A percentile compares a stretch with the other conserved stretches of the same genome.
Conservation (phyloP, 2,888 invertebrate genomes). For the Mystacides longicornis region DNA sequence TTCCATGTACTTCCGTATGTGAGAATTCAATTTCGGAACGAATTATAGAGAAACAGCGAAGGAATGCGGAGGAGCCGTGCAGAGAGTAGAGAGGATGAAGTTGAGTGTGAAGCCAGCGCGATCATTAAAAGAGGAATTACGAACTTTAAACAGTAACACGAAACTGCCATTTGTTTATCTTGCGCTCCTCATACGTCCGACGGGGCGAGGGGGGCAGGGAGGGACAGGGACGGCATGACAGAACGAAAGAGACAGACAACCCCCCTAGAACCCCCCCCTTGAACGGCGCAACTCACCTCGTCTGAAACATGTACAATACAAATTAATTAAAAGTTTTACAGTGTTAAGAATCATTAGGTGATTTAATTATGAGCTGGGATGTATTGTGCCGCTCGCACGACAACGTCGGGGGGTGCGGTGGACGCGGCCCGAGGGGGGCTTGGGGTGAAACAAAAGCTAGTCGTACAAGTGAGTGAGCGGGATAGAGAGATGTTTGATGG, state of each 20-base stretch:
- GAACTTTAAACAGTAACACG: slow-evolving; percentile 27
- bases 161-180: slow-evolving; percentile 27
- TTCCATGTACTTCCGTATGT: too few species aligned
- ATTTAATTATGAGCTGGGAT: slow-evolving; percentile 27
- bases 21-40: slow-evolving; percentile 15
- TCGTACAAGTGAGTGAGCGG: too few species aligned
- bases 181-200: slow-evolving; percentile 33
- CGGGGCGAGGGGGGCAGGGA: slow-evolving; percentile 30
- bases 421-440: background rate
- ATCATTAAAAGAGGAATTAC: slow-evolving; percentile 27
- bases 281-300: slow-evolving; percentile 36
- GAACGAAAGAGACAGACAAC: background rate
- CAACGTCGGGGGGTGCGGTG: background rate
- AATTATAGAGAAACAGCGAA: slow-evolving; percentile 20
- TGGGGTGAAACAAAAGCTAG: slow-evolving; percentile 3
- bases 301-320: slow-evolving; percentile 26
- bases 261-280: slow-evolving; percentile 29
- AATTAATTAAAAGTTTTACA: slow-evolving; percentile 28
- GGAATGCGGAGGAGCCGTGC: slow-evolving; percentile 15
- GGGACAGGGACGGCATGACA: slow-evolving; percentile 24
- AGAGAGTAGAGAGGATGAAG: slow-evolving; percentile 1
- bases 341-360: slow-evolving; percentile 28
- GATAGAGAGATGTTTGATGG: background rate
- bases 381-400: slow-evolving; percentile 24
- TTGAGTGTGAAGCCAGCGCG: slow-evolving; percentile 17